Base-by-base conservation (phyloP, 2,888 invertebrate genomes). In the Leptinotarsa juncta region DNA sequence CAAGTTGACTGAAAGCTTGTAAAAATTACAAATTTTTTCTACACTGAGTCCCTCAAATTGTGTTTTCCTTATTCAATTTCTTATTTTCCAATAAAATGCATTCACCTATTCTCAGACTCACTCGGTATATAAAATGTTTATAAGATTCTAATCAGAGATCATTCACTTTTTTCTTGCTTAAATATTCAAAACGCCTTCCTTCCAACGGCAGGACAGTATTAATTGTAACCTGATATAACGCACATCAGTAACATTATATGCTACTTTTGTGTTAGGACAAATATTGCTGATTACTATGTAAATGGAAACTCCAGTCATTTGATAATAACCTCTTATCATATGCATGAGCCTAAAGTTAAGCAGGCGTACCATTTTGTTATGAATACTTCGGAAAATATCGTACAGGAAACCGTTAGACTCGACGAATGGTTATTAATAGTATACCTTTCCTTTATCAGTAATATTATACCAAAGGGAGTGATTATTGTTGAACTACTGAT, bases 231-330 rank as follows among this genome's bases (percentile, higher is more conserved):
- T 32, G 72, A 73, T 73, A 72, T 60, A 4, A 55, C 49, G 42
- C 53, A 68, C 49, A 69, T 23, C 51, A 71, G 79, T 73, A 76
- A 78, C 71, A 53, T 68, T 70, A 78, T 77, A 76, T 74, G 72
- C 70, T 65, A 68, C 67, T 72, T 75, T 71, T 73, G 75, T 71
- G 71, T 80, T 51, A 62, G 68, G 68, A 75, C 71, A 72, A 75
- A 81, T 74, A 79, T 67, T 78, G 81, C 81, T 81, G 81, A 81
- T 81, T 79, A 77, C 72, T 77, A 81, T 81, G 81, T 79, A 79
- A 81, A 81, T 81, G 75, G 76, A 79, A 79, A 78, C 80, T 78
- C 70, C 51, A 72, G 76, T 71, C 74, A 72, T 76, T 77, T 78
- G 80, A 80, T 80, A 79, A 80, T 78, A 70, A 74, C 73, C 72